Evolutionary conservation across 2,888 invertebrate genomes (phyloP).

Genomic region (Villa cingulata): DNA sequence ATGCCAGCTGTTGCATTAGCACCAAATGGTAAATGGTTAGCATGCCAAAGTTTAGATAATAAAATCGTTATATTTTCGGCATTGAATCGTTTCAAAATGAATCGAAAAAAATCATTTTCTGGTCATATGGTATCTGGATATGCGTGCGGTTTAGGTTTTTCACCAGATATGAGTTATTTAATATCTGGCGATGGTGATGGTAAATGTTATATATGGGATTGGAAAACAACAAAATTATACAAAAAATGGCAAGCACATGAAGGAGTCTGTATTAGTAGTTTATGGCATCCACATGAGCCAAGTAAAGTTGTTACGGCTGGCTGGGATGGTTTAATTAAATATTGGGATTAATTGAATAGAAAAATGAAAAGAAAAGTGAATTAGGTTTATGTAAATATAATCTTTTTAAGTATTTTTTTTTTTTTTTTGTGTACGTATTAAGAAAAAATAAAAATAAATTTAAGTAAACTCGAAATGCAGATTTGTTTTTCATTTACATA

Average conservation of each 20-base stretch:
- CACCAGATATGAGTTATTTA: constrained; percentile 97
- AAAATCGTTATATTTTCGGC: constrained; percentile 97
- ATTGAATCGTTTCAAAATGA: constrained; percentile 92
- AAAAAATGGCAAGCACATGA: constrained; percentile 99
- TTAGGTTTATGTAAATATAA: no score
- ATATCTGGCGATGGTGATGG: constrained; percentile 98
- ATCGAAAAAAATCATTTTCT: constrained; percentile 92
- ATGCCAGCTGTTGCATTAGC: constrained; percentile 92
- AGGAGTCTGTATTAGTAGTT: constrained; percentile 81
- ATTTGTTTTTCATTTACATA: no score
- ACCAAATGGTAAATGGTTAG: constrained; percentile 97
- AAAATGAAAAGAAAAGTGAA: no score
- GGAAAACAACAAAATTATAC: constrained; percentile 97
- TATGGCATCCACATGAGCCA: constrained; percentile 99
- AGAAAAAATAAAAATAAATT: no score
- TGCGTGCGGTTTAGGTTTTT: constrained; percentile 92
- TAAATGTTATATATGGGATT: constrained; percentile 98
- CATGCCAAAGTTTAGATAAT: constrained; percentile 99
- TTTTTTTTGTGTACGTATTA: no score
- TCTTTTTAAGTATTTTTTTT: background rate
- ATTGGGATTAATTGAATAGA: constrained; percentile 99
- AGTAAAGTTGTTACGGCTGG: constrained; percentile 95
- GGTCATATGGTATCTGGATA: constrained; percentile 99
- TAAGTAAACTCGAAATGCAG: no score
- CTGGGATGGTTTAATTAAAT: constrained; percentile 97